Conservation (phyloP, 2,113 vertebrate species). For the Campylomormyrus tamandua region DNA sequence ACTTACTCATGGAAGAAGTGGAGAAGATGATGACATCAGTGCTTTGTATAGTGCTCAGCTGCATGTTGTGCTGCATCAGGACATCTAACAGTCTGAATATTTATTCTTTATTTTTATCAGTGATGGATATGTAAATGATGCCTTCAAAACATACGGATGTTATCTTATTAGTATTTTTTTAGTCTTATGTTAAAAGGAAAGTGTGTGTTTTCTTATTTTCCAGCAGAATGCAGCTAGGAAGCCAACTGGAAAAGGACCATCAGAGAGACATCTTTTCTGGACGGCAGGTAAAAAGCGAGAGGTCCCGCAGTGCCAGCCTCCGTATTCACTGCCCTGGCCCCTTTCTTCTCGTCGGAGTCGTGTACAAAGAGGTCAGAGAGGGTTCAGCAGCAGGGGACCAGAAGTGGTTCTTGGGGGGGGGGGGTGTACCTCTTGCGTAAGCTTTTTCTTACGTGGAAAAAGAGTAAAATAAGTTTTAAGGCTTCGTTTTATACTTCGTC, state of each 20-base stretch:
- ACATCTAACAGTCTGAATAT: not conserved
- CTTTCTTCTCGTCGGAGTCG: not conserved
- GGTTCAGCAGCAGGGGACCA: not conserved
- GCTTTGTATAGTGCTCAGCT: not conserved
- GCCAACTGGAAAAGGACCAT: slow-evolving; percentile 43
- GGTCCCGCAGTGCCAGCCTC: not conserved
- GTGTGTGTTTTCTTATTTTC: not conserved
- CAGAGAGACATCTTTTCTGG: slow-evolving; percentile 48
- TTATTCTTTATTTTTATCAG: not conserved
- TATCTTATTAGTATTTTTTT: not conserved
- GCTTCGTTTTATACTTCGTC: not conserved
- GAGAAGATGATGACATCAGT: slow-evolving; percentile 34
- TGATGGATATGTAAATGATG: not conserved
- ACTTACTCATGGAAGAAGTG: slow-evolving; percentile 25
- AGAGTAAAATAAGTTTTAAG: not conserved
- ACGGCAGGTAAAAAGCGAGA: slow-evolving; percentile 47
- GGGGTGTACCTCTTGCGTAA: not conserved
- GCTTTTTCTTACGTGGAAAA: not conserved
- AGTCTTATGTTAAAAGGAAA: not conserved
- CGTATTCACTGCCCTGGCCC: not conserved
- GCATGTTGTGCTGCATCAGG: not conserved
- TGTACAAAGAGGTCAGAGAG: not conserved
- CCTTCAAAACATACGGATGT: not conserved
- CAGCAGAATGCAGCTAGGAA: slow-evolving; percentile 47
- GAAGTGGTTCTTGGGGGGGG: not conserved